phyloP scores from a whole-genome alignment of 2,888 invertebrate genomes.

The Ophioninae sp. region DNA sequence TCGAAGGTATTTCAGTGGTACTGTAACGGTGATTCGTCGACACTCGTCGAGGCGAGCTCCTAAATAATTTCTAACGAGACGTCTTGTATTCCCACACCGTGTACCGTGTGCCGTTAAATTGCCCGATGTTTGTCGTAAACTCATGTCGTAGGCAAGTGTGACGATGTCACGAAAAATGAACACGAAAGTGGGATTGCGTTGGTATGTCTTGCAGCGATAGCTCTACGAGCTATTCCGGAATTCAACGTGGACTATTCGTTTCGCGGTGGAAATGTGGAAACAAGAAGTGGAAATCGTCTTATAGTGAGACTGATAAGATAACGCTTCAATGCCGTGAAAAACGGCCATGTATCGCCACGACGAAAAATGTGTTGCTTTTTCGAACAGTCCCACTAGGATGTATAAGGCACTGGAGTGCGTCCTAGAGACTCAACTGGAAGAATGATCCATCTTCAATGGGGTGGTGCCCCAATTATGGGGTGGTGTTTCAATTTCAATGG shows the following conservation, averaged over 20 bases:
- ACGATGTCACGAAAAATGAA: constrained; percentile 6
- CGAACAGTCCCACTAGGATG: not conserved
- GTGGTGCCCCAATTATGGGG: no score
- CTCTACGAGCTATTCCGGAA: not conserved
- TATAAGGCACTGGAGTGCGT: no score
- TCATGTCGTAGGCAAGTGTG: constrained; percentile 5
- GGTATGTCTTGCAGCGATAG: not conserved
- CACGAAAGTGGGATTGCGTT: not conserved
- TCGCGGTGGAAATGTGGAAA: not conserved
- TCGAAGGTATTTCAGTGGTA: constrained; percentile 29
- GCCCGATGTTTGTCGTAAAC: constrained; percentile 7
- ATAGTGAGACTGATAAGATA: constrained; percentile 25
- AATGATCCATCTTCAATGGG: no score
- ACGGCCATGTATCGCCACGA: not conserved
- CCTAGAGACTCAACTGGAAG: no score
- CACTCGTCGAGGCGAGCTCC: constrained; percentile 4
- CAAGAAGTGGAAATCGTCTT: not conserved
- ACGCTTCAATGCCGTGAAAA: constrained; percentile 15
- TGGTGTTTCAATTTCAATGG: no score
- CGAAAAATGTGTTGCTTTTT: not conserved
- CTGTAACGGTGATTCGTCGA: constrained; percentile 17
- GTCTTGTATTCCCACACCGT: constrained; percentile 5
- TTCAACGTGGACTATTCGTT: constrained; percentile 1
- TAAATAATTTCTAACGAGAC: constrained; percentile 41
- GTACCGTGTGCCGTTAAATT: constrained; percentile 12